Conservation (phyloP, 1,140 invertebrate genomes). For the Calliphora vicina region DNA sequence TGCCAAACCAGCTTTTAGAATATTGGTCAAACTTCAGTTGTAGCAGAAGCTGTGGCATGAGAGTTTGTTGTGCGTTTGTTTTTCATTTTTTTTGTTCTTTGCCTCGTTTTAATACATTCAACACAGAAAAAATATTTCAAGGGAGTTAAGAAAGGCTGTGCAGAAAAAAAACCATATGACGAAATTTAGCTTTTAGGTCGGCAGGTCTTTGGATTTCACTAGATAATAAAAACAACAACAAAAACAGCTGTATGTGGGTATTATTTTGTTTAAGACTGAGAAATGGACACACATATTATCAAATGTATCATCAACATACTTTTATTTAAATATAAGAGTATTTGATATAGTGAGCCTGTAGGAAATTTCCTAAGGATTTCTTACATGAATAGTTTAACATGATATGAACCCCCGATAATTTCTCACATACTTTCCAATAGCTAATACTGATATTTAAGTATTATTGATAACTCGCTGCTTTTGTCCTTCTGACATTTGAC, state of each 20-base stretch:
- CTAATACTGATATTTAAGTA: no score
- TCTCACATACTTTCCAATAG: no score
- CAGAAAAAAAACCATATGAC: background rate
- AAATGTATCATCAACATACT: no score
- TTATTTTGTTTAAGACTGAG: background rate
- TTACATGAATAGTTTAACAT: no score
- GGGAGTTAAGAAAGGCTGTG: background rate
- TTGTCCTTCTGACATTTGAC: no score
- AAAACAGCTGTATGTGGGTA: background rate
- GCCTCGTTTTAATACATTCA: background rate
- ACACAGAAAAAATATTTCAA: background rate
- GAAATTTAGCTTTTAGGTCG: conserved; percentile 3
- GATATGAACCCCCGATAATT: no score
- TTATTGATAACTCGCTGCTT: no score
- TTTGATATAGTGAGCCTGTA: no score
- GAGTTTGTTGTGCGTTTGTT: background rate
- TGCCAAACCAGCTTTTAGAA: conserved; percentile 8
- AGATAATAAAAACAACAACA: background rate
- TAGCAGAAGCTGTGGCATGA: background rate
- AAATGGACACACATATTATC: background rate
- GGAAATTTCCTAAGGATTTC: no score
- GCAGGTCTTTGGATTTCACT: background rate
- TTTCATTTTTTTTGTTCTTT: background rate
- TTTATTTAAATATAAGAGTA: no score
- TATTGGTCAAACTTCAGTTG: background rate